These are phyloP conservation scores for Kryphioiulus occultus DNA, from an alignment of 2,888 invertebrate species.

Conservation along the genomic window DNA sequence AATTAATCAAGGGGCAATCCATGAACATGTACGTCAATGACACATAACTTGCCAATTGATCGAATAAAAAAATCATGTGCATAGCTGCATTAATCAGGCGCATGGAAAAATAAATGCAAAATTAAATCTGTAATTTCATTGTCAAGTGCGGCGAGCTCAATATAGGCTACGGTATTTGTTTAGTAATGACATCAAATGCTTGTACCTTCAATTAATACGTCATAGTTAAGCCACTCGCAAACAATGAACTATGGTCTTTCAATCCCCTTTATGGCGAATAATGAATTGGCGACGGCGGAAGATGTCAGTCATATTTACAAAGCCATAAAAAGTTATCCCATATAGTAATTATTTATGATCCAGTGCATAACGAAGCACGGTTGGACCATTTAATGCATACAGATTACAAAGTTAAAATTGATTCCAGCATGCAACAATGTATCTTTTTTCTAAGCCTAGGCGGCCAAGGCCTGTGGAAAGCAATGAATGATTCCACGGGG, in stretches of 20 bases:
- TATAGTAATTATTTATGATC: neutral
- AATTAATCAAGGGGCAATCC: too few relatives aligned
- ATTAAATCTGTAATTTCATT: too few relatives aligned
- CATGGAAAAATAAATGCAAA: too few relatives aligned
- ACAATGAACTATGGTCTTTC: neutral
- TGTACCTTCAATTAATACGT: neutral
- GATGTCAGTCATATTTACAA: neutral
- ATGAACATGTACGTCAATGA: too few relatives aligned
- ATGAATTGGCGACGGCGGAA: slow-evolving; percentile 23
- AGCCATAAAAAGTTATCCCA: neutral
- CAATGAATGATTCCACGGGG: neutral
- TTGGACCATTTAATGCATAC: neutral
- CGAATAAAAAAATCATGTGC: too few relatives aligned
- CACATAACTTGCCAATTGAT: too few relatives aligned
- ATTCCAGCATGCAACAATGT: neutral
- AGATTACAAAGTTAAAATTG: slow-evolving; percentile 23
- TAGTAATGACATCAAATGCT: neutral
- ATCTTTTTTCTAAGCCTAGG: neutral
- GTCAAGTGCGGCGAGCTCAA: too few relatives aligned
- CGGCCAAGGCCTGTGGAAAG: neutral
- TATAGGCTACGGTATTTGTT: neutral
- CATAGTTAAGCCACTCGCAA: neutral
- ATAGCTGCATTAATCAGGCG: too few relatives aligned
- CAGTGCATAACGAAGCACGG: neutral
- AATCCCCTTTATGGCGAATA: neutral